phyloP scores from a whole-genome alignment of 2,797 vertebrate species.

The Tolypeutes matacus region DNA sequence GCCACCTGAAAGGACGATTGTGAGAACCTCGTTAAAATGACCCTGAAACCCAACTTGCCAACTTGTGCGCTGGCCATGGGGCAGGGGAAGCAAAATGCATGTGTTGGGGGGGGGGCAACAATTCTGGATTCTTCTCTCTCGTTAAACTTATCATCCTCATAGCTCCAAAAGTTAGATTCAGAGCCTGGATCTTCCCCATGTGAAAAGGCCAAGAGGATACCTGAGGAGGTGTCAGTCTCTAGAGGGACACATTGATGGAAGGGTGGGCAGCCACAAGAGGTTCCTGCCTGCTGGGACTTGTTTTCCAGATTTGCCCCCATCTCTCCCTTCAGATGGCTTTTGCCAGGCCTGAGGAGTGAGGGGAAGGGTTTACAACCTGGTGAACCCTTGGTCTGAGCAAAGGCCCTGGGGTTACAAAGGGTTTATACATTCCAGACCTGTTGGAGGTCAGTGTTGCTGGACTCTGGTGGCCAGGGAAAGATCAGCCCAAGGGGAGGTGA shows the following conservation, averaged over 20 bases:
- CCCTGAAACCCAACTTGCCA: background rate
- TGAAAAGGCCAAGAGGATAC: background rate
- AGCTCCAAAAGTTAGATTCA: background rate
- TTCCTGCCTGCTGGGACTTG: background rate
- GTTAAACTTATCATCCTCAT: background rate
- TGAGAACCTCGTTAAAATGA: background rate
- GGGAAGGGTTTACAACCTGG: background rate
- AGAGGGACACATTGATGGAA: background rate
- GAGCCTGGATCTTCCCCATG: background rate
- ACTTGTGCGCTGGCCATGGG: background rate
- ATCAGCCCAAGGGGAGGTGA: accelerated
- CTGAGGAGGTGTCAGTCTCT: background rate
- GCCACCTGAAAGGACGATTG: background rate
- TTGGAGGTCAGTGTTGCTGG: background rate
- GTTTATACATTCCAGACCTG: background rate
- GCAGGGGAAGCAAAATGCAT: background rate
- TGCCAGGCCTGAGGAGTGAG: background rate
- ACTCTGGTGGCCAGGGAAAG: background rate
- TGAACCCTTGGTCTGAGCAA: background rate
- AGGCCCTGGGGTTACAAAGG: background rate
- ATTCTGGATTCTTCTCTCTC: background rate
- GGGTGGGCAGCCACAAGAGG: accelerated
- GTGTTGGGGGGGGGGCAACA: accelerated
- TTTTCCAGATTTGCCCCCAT: background rate
- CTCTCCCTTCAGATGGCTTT: background rate